These are phyloP conservation scores for Camponotus vicinus DNA, from an alignment of 1,140 invertebrate species.

Conservation along the genomic window DNA sequence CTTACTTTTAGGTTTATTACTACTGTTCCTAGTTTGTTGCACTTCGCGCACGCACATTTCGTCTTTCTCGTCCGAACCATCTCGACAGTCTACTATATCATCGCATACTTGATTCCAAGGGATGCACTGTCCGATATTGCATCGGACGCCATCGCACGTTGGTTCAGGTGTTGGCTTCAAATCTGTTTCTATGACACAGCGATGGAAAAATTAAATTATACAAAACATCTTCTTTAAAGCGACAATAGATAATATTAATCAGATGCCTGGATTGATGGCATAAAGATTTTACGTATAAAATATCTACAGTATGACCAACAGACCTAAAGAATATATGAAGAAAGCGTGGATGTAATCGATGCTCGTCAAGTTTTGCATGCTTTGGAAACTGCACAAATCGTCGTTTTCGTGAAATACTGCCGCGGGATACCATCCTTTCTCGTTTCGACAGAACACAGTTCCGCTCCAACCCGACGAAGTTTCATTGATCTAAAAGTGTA, in stretches of 20 bases:
- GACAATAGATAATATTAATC: background rate
- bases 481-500: conserved; percentile 52
- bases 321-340: conserved; percentile 84
- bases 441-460: conserved; percentile 87
- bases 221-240: background rate
- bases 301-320: no score
- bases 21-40: conserved; percentile 63
- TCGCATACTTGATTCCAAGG: conserved; percentile 89
- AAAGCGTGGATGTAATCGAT: conserved; percentile 86
- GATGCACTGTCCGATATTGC: conserved; percentile 91
- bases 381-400: conserved; percentile 86
- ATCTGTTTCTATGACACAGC: conserved; percentile 13
- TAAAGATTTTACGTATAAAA: background rate
- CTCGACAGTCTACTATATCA: conserved; percentile 90
- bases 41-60: conserved; percentile 83
- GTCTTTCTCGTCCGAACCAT: conserved; percentile 88
- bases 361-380: conserved; percentile 82
- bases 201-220: conserved; percentile 10
- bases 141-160: conserved; percentile 88
- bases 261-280: background rate
- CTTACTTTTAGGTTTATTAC: conserved; percentile 79
- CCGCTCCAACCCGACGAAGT: conserved; percentile 86
- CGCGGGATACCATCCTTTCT: conserved; percentile 88
- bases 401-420: conserved; percentile 87
- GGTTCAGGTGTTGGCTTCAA: conserved; percentile 62